These are phyloP conservation scores for Latrodectus elegans DNA, from an alignment of 2,888 invertebrate genomes.

Conservation along the genomic window DNA sequence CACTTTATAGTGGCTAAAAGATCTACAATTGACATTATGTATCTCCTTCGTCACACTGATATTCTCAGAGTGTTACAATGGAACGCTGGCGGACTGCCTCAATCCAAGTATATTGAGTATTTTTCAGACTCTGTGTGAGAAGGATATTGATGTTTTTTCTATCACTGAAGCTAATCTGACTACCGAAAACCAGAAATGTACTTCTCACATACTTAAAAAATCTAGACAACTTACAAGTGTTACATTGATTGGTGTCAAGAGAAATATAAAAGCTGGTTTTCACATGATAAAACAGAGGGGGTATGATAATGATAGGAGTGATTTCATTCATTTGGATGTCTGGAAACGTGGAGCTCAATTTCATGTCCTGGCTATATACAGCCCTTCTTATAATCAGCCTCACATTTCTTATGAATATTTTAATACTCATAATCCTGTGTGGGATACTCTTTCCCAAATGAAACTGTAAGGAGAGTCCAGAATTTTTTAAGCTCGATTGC, in stretches of 20 bases:
- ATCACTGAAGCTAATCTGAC: conserved; percentile 19
- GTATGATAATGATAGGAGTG: conserved; percentile 7
- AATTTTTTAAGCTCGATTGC: not conserved
- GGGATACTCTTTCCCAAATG: conserved; percentile 10
- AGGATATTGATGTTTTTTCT: conserved; percentile 28
- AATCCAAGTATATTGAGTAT: not conserved
- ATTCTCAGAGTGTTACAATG: not conserved
- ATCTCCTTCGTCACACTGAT: not conserved
- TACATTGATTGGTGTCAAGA: not conserved
- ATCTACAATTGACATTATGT: conserved; percentile 28
- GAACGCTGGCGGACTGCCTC: conserved; percentile 23
- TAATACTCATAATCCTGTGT: conserved; percentile 7
- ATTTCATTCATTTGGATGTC: conserved; percentile 20
- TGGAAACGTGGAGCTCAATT: conserved; percentile 7
- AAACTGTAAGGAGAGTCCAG: not conserved
- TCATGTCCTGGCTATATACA: conserved; percentile 10
- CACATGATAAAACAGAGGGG: conserved; percentile 8
- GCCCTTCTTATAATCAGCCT: not conserved
- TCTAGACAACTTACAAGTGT: not conserved
- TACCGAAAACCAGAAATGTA: conserved; percentile 2
- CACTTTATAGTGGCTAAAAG: conserved; percentile 7
- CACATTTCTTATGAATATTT: conserved; percentile 4
- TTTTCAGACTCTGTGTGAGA: not conserved
- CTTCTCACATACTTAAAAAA: not conserved
- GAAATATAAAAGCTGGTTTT: conserved; percentile 11